A percentile compares a stretch with the other conserved stretches of the same genome.
These are phyloP conservation scores for Alexandromys fortis DNA, from an alignment of 2,113 vertebrate species.

Conservation along the genomic window DNA sequence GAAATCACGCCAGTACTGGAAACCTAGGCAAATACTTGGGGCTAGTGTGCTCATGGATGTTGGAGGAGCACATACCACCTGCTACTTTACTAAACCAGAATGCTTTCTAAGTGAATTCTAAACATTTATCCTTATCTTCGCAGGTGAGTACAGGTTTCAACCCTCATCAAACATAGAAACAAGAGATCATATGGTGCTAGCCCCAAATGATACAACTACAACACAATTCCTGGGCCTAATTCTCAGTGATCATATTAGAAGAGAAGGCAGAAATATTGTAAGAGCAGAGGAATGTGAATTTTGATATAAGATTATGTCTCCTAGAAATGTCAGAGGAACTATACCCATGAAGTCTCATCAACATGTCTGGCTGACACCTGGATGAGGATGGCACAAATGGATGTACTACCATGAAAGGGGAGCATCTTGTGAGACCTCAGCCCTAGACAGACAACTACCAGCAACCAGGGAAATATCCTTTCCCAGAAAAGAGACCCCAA, in stretches of 20 bases:
- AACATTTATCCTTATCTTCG: background rate
- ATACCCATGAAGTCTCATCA: no score
- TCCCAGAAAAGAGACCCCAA: background rate
- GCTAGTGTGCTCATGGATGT: background rate
- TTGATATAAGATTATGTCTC: background rate
- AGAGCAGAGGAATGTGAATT: background rate
- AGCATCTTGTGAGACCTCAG: background rate
- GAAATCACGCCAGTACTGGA: background rate
- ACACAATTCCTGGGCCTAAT: background rate
- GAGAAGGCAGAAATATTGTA: background rate
- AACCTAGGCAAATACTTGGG: background rate
- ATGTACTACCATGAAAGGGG: background rate
- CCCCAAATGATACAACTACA: background rate
- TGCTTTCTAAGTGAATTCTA: background rate
- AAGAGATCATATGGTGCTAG: background rate
- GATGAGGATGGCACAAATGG: background rate
- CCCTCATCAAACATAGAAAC: background rate
- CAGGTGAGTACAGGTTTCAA: background rate
- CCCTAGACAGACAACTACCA: no score
- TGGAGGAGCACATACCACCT: background rate
- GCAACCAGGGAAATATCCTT: background rate
- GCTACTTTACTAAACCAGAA: background rate
- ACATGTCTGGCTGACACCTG: background rate
- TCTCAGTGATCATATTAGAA: background rate
- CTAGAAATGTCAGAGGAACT: background rate